A percentile compares a stretch with the other conserved stretches of the same genome.
Evolutionary conservation across 1,140 invertebrate genomes (phyloP).

Genomic region (Drosophila kepulauana): DNA sequence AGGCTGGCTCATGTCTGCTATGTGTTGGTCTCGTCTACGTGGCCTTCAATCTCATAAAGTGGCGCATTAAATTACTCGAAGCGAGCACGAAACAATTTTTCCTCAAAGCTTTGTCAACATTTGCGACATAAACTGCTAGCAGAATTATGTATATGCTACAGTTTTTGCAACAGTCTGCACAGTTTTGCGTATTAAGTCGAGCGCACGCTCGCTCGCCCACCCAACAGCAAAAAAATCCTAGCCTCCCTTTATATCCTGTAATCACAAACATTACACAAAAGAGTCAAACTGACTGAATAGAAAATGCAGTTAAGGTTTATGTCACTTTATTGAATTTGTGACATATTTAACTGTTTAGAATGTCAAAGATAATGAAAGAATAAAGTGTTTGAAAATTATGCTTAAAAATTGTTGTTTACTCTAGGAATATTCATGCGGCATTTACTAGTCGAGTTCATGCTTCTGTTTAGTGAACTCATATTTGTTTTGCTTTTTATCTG

Average conservation of each 20-base stretch:
- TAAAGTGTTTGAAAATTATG: neutral
- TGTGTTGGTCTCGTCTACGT: constrained; percentile 16
- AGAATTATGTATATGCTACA: constrained; percentile 49
- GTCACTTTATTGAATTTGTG: neutral
- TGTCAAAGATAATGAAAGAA: neutral
- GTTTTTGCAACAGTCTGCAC: constrained; percentile 57
- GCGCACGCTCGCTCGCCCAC: constrained; percentile 56
- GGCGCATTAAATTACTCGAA: constrained; percentile 65
- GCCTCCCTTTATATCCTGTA: constrained; percentile 14
- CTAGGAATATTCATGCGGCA: neutral
- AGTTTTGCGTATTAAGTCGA: constrained; percentile 65
- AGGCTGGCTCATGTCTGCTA: constrained; percentile 35
- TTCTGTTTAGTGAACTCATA: neutral
- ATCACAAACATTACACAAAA: neutral
- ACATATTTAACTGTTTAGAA: neutral
- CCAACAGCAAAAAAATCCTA: neutral
- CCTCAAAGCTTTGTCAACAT: constrained; percentile 41
- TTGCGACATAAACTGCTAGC: constrained; percentile 42
- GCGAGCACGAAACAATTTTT: constrained; percentile 52
- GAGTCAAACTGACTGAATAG: neutral
- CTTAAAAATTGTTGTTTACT: neutral
- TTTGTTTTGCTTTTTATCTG: constrained; percentile 30
- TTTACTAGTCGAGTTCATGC: neutral
- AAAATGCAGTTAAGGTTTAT: neutral
- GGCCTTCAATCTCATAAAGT: constrained; percentile 68